Evolutionary conservation across 2,113 vertebrate genomes (phyloP).

Genomic region (Burhinus bistriatus): DNA sequence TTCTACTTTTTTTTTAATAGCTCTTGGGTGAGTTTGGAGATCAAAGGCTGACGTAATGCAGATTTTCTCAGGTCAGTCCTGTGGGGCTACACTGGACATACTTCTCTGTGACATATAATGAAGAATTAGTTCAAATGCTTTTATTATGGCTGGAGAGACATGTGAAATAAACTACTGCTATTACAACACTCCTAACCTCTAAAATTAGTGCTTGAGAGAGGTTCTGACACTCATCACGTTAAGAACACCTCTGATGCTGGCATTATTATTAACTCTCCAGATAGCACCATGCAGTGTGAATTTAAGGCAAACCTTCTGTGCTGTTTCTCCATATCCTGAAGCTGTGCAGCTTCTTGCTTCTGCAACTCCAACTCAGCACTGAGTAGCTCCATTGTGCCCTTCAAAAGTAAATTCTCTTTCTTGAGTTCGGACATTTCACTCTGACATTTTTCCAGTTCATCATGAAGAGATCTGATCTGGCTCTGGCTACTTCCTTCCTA

Average conservation of each 20-base stretch:
- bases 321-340: slow-evolving; percentile 79
- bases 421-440: slow-evolving; percentile 76
- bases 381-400: slow-evolving; percentile 76
- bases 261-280: neutral
- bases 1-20: neutral
- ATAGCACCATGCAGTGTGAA: neutral
- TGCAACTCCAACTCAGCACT: slow-evolving; percentile 76
- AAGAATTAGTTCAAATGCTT: neutral
- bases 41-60: neutral
- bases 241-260: neutral
- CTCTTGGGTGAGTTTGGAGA: neutral
- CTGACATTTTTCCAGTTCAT: slow-evolving; percentile 78
- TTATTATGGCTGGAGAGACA: neutral
- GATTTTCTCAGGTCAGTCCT: neutral
- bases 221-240: neutral
- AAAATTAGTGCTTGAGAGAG: neutral
- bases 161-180: neutral
- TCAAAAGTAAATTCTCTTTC: slow-evolving; percentile 83
- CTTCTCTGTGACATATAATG: neutral
- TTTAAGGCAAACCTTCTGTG: slow-evolving; percentile 73
- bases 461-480: slow-evolving; percentile 79
- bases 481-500: slow-evolving; percentile 84
- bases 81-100: neutral
- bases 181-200: neutral
- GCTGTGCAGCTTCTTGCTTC: slow-evolving; percentile 79